A percentile compares a stretch with the other conserved stretches of the same genome.
Evolutionary conservation across 2,888 invertebrate genomes (phyloP).

Genomic region (Sericinus montela): DNA sequence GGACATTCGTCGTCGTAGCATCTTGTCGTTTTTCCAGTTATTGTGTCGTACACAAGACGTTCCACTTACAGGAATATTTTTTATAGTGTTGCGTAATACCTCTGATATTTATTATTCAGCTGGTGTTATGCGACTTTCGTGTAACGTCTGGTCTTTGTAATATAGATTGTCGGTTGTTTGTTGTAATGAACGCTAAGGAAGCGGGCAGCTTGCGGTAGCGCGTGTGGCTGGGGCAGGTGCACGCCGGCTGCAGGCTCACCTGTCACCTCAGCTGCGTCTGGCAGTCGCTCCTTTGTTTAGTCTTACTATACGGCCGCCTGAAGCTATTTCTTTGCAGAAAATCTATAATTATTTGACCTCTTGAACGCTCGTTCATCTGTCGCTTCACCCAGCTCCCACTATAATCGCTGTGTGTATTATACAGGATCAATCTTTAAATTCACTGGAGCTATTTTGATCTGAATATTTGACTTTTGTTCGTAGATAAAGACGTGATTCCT

Average conservation of each 20-base stretch:
- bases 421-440: too few relatives aligned
- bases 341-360: slow-evolving; percentile 19
- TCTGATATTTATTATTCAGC: slow-evolving; percentile 41
- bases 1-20: too few relatives aligned
- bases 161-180: slow-evolving; percentile 45
- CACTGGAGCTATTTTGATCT: too few relatives aligned
- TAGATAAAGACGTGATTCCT: too few relatives aligned
- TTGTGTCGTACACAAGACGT: slow-evolving; percentile 21
- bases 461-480: too few relatives aligned
- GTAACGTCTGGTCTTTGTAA: slow-evolving; percentile 41
- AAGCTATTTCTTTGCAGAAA: slow-evolving; percentile 14
- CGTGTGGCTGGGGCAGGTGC: slow-evolving; percentile 59
- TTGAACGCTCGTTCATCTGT: slow-evolving; percentile 21
- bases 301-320: slow-evolving; percentile 23
- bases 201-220: slow-evolving; percentile 72
- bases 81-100: slow-evolving; percentile 32
- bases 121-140: slow-evolving; percentile 32
- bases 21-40: slow-evolving; percentile 23
- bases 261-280: slow-evolving; percentile 73
- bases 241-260: slow-evolving; percentile 73
- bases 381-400: too few relatives aligned
- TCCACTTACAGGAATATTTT: slow-evolving; percentile 21
- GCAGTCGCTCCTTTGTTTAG: slow-evolving; percentile 47
- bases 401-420: too few relatives aligned
- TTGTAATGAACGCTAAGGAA: slow-evolving; percentile 46